Percentiles rank a stretch among this genome's conserved stretches.
Evolutionary conservation across 2,888 invertebrate genomes (phyloP).

Genomic region (Nemoura dubitans): DNA sequence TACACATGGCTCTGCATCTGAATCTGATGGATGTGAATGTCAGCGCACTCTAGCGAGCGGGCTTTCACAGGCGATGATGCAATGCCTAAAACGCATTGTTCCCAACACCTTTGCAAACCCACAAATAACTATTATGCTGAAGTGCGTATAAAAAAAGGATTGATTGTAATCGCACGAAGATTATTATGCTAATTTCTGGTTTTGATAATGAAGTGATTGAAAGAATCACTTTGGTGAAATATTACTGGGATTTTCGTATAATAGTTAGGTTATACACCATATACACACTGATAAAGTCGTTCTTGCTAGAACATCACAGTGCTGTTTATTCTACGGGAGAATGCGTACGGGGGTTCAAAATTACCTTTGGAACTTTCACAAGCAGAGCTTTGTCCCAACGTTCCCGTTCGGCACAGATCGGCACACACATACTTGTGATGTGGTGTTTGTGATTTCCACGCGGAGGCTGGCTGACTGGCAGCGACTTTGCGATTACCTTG

Average conservation of each 20-base stretch:
- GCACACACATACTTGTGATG: too few relatives aligned
- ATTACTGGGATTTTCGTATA: too few relatives aligned
- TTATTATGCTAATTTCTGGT: not conserved
- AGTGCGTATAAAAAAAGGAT: not conserved
- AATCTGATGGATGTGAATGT: not conserved
- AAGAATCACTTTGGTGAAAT: too few relatives aligned
- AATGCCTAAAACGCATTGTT: not conserved
- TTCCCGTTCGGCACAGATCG: too few relatives aligned
- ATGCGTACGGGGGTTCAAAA: not conserved
- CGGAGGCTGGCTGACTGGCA: not conserved
- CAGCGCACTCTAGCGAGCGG: too few relatives aligned
- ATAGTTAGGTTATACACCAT: too few relatives aligned
- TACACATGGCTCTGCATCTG: too few relatives aligned
- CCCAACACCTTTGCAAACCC: not conserved
- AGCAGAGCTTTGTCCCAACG: not conserved
- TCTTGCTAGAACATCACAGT: too few relatives aligned
- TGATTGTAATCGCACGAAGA: not conserved
- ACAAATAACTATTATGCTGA: not conserved
- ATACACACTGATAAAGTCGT: too few relatives aligned
- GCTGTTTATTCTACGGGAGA: too few relatives aligned
- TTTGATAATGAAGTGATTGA: not conserved
- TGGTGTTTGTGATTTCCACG: not conserved
- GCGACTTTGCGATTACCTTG: not conserved
- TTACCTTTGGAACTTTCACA: not conserved
- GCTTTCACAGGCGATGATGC: not conserved